A percentile compares a stretch with the other conserved stretches of the same genome.
phyloP scores from a whole-genome alignment of 2,113 vertebrate genomes.

The Cephalopholis sonnerati region DNA sequence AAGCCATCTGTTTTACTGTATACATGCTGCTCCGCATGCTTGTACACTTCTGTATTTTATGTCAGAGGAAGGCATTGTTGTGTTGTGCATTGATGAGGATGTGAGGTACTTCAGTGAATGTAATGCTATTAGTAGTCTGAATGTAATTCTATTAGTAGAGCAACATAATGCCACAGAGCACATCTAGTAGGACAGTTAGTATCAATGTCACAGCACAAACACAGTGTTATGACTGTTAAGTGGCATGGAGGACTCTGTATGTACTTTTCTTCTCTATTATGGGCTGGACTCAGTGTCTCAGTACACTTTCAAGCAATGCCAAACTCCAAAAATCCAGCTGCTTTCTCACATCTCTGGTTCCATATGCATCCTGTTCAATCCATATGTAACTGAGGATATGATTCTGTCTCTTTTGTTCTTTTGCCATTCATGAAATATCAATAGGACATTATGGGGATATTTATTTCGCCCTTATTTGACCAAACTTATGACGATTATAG shows the following conservation, averaged over 20 bases:
- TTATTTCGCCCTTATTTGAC: conserved; percentile 59
- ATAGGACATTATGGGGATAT: conserved; percentile 38
- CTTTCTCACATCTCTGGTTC: conserved; percentile 76
- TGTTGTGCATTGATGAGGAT: conserved; percentile 30
- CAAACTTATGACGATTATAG: conserved; percentile 30
- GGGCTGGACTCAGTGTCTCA: conserved; percentile 37
- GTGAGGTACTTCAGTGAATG: conserved; percentile 27
- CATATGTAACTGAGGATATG: conserved; percentile 88
- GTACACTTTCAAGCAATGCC: conserved; percentile 75
- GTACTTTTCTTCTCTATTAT: conserved; percentile 6
- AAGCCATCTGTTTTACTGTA: conserved; percentile 1
- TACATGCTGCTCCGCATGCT: conserved; percentile 8
- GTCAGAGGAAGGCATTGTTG: conserved; percentile 12
- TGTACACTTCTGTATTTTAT: conserved; percentile 1
- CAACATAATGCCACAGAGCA: conserved; percentile 24
- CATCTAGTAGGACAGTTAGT: conserved; percentile 49
- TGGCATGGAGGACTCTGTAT: conserved; percentile 21
- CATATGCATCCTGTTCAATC: conserved; percentile 87
- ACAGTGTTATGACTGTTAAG: conserved; percentile 41
- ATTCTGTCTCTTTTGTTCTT: conserved; percentile 78
- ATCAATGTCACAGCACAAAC: conserved; percentile 32
- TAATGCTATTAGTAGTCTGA: conserved; percentile 37
- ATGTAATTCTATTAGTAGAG: conserved; percentile 30
- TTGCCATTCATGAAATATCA: conserved; percentile 69
- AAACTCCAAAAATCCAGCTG: conserved; percentile 65